Evolutionary conservation across 2,797 vertebrate species (phyloP).

Genomic region (Diglossa cyanea): DNA sequence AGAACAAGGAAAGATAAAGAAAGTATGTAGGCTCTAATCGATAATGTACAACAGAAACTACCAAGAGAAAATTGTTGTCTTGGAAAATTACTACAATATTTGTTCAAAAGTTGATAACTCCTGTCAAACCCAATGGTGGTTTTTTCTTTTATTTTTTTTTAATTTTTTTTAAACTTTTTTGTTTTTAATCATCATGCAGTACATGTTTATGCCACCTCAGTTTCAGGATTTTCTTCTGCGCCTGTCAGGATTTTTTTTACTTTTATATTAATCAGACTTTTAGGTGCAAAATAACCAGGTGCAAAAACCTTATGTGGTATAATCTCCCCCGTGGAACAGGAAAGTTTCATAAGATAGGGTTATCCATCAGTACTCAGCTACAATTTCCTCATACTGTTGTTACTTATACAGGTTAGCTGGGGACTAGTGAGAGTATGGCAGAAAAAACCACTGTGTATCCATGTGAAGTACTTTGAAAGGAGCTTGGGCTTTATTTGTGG

Average conservation of each 20-base stretch:
- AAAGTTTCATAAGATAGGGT: neutral
- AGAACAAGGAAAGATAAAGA: neutral
- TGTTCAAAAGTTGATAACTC: neutral
- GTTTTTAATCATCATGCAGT: neutral
- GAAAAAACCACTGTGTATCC: neutral
- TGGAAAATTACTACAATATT: neutral
- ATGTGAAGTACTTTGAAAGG: neutral
- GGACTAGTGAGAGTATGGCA: neutral
- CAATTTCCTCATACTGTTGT: neutral
- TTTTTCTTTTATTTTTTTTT: fast-evolving
- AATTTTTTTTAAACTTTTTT: fast-evolving
- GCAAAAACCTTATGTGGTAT: neutral
- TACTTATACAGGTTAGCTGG: fast-evolving
- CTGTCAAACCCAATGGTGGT: neutral
- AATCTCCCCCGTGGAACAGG: neutral
- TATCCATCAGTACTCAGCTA: neutral
- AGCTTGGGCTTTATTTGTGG: neutral
- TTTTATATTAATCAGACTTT: neutral
- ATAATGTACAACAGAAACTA: neutral
- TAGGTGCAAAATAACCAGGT: neutral
- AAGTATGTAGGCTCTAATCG: neutral
- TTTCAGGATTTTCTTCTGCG: neutral
- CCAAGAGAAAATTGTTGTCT: neutral
- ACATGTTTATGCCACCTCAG: neutral
- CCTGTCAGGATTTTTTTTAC: neutral